These are phyloP conservation scores for Ailurus styani DNA, from an alignment of 2,113 vertebrate genomes.

Conservation along the genomic window DNA sequence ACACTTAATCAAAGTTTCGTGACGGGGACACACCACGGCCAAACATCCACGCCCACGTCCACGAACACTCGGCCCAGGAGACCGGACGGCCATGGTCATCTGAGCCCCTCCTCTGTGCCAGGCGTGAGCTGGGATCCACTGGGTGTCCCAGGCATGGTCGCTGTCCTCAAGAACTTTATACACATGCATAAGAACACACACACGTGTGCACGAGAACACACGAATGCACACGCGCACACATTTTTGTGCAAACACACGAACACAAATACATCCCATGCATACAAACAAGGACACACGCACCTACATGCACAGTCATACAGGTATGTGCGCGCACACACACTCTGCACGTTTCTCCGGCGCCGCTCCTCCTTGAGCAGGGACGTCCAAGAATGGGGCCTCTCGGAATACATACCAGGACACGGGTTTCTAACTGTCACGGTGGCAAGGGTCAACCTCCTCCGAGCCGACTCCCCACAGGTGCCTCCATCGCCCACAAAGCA, in stretches of 20 bases:
- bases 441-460: neutral
- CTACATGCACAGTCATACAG: neutral
- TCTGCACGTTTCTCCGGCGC: neutral
- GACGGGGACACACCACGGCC: neutral
- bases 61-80: neutral
- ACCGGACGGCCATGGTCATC: fast-evolving
- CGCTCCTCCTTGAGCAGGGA: neutral
- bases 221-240: neutral
- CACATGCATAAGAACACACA: fast-evolving
- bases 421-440: fast-evolving
- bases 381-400: too few relatives aligned
- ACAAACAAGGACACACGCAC: too few relatives aligned
- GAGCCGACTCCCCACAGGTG: neutral
- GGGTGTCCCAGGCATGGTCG: neutral
- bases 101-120: neutral
- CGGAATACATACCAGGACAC: fast-evolving
- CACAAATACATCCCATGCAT: too few relatives aligned
- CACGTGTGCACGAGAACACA: too few relatives aligned
- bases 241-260: neutral
- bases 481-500: neutral
- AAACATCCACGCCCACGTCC: too few relatives aligned
- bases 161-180: neutral
- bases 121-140: fast-evolving
- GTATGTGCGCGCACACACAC: neutral
- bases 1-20: neutral